phyloP scores from a whole-genome alignment of 2,888 invertebrate species.

The Phengaris alcon region DNA sequence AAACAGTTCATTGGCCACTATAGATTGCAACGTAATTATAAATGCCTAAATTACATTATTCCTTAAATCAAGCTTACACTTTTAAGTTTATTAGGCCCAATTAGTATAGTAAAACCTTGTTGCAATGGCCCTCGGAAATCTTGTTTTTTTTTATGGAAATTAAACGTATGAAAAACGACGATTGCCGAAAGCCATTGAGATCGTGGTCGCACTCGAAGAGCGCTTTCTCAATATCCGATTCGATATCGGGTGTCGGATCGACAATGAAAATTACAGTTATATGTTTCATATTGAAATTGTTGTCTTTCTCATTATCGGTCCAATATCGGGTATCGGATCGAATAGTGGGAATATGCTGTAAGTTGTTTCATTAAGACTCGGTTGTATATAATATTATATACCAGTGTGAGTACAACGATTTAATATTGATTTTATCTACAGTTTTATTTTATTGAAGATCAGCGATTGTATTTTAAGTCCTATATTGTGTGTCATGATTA shows the following conservation, averaged over 20 bases:
- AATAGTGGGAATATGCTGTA: background rate
- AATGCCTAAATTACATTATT: slow-evolving; percentile 27
- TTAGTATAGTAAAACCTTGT: background rate
- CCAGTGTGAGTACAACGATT: slow-evolving; percentile 27
- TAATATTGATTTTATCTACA: slow-evolving; percentile 13
- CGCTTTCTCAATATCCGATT: too few species aligned
- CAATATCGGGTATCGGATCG: too few species aligned
- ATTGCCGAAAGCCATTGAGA: too few species aligned
- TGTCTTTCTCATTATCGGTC: too few species aligned
- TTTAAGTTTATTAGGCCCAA: slow-evolving; percentile 2
- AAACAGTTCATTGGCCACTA: background rate
- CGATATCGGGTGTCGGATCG: too few species aligned
- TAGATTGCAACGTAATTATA: background rate
- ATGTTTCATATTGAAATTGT: too few species aligned
- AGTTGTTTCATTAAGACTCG: slow-evolving; percentile 7
- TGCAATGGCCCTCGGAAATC: too few species aligned
- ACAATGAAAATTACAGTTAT: too few species aligned
- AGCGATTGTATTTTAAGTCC: slow-evolving; percentile 8
- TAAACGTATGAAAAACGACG: too few species aligned
- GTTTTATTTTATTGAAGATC: slow-evolving; percentile 18
- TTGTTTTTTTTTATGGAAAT: too few species aligned
- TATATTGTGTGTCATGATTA: background rate
- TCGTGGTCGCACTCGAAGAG: too few species aligned
- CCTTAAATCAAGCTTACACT: slow-evolving; percentile 22
- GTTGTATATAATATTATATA: slow-evolving; percentile 25